phyloP scores from a whole-genome alignment of 1,140 invertebrate genomes.

The Pararge aegeria region DNA sequence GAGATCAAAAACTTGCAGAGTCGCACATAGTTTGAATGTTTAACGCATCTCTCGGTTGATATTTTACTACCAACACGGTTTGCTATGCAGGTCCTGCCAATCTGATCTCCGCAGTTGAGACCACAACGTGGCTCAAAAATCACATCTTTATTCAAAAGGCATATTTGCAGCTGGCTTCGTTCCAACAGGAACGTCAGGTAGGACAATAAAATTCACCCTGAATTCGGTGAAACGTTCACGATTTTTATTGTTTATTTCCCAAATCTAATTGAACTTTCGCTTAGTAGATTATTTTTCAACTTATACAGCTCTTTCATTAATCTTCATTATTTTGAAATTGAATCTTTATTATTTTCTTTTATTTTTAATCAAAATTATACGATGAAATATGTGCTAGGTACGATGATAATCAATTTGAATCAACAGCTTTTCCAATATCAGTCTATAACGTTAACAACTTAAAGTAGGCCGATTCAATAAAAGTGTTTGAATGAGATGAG shows the following conservation, averaged over 20 bases:
- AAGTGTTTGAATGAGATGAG: too few relatives aligned
- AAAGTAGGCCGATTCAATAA: too few relatives aligned
- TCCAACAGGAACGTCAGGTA: conserved; percentile 14
- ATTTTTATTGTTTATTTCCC: background rate
- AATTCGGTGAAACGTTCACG: background rate
- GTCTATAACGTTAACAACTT: too few relatives aligned
- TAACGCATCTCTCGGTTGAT: background rate
- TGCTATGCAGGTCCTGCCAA: conserved; percentile 18
- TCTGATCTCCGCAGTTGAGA: conserved; percentile 17
- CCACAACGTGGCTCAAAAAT: conserved; percentile 13
- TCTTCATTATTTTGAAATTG: too few relatives aligned
- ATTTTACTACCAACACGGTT: conserved; percentile 13
- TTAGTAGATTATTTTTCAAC: background rate
- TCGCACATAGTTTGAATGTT: background rate
- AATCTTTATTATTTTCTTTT: too few relatives aligned
- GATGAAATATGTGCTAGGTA: too few relatives aligned
- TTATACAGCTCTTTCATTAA: too few relatives aligned
- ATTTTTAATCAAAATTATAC: too few relatives aligned
- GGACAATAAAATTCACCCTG: conserved; percentile 7
- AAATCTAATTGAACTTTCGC: background rate
- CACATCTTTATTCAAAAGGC: conserved; percentile 26
- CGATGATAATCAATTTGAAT: too few relatives aligned
- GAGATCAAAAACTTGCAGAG: background rate
- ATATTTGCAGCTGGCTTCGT: conserved; percentile 20
- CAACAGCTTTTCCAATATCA: too few relatives aligned